A percentile compares a stretch with the other conserved stretches of the same genome.
These are phyloP conservation scores for Hirundo rustica DNA, from an alignment of 2,797 vertebrate species.

Conservation along the genomic window DNA sequence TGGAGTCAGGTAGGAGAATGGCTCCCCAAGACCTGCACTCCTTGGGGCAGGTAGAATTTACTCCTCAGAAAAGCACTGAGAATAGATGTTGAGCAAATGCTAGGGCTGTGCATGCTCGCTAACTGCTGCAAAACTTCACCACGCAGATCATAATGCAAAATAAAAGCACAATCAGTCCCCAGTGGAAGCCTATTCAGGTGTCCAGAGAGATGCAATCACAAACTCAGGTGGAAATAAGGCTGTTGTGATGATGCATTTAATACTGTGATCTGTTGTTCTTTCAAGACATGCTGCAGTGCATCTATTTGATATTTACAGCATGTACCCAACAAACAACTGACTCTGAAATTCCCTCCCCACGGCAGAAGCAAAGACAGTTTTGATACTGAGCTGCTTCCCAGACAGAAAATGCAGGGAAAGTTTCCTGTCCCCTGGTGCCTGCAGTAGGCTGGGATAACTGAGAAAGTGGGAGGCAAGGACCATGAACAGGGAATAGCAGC, in stretches of 20 bases:
- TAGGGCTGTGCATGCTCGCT: not conserved
- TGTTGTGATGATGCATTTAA: not conserved
- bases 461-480: not conserved
- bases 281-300: not conserved
- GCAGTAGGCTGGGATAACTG: not conserved
- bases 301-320: not conserved
- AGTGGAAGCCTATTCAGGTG: not conserved
- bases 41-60: not conserved
- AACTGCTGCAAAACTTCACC: not conserved
- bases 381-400: not conserved
- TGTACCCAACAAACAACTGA: not conserved
- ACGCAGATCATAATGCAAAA: not conserved
- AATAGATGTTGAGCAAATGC: not conserved
- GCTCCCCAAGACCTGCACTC: not conserved
- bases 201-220: not conserved
- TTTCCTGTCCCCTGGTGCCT: not conserved
- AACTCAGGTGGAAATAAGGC: not conserved
- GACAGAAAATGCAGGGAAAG: not conserved
- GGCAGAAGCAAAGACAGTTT: not conserved
- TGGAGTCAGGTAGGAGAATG: not conserved
- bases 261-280: not conserved
- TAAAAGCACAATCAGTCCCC: not conserved
- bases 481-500: rapidly evolving
- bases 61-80: not conserved
- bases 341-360: not conserved